Evolutionary conservation across 1,140 invertebrate species (phyloP), one percentile per base, ranked within the genome.

Genomic region (Pseudachorutes palmiensis): DNA sequence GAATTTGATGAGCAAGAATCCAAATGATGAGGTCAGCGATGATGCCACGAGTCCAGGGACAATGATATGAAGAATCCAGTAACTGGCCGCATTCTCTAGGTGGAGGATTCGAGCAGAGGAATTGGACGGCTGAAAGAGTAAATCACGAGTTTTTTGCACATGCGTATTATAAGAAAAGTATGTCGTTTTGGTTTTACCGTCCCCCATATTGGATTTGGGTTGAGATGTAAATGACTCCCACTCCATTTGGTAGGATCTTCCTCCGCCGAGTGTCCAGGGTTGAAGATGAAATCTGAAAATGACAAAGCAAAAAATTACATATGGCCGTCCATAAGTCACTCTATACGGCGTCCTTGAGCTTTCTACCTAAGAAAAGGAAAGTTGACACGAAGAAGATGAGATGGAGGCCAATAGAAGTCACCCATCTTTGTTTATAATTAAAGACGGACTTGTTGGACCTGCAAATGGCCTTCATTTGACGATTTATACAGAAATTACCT

Each of bases 291-390:
- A 60, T 30, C 58, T 60, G 31, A 31, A 60, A 28, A 60, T 29
- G 24, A 55, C 22, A 14, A n/a, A 5, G 3, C 5, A 5, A 55
- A 14, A 55, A 14, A 14, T 24, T 14, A 55, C 5, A 55, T 9
- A 24, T 5, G 9, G 5, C 24, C 14, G 24, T 61, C 22, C 14
- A 2, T 30, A 14, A 9, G 29, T 14, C 16, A 33, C 9, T 29
- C 24, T 22, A 9, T 19, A 12, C 12, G 31, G 9, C 19, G 36
- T n/a, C n/a, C n/a, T n/a, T n/a, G n/a, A n/a, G n/a, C 5, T 41
- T 41, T 19, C 5, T 55, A 55, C 61, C 58, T 22, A 60, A 29
- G 29, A 60, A 60, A 28, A 60, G 14, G 26, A 63, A 63, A 36
- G 31, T 45, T 14, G 33, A 3, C 12, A 63, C 26, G 31, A 63